Base-by-base conservation (phyloP, 2,113 vertebrate species). In the Nettapus auritus region DNA sequence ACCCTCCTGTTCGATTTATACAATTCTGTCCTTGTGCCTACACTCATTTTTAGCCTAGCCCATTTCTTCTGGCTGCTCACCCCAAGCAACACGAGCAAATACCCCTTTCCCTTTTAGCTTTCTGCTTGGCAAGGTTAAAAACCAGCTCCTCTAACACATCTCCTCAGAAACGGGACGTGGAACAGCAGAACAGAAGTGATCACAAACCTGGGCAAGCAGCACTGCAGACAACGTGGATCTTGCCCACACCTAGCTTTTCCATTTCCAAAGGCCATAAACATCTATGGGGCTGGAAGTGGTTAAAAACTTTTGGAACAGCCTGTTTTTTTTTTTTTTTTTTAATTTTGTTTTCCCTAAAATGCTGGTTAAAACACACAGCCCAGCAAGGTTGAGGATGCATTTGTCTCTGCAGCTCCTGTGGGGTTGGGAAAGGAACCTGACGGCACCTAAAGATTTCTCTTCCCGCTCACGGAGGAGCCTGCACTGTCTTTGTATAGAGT, bases 281-380 rank as follows among this genome's bases (percentile, higher is more conserved):
- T 33, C 26, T 57, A 69, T 6, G 21, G 31, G 12, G 21, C n/a
- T 60, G 21, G 77, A 82, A 74, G 9, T 26, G 15, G 9, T n/a
- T 48, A 9, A 62, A 82, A 93, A 36, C 14, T 36, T 68, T 19
- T 55, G n/a, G 14, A 83, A 68, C 2, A 73, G 25, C 36, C 3
- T 0, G 0, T 3, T 60, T 17, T 40, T 5, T 25, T 25, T 60
- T 53, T 11, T 42, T 69, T 25, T n/a, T n/a, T n/a, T n/a, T n/a
- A n/a, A n/a, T 25, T 60, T 53, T 11, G 38, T 69, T 25, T 73
- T 8, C 8, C 44, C 29, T 86, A 28, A 55, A 70, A 53, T 50
- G 13, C n/a, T 73, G 57, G 13, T 75, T 90, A 64, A 85, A 84
- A 25, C 28, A 79, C 28, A 62, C 19, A 82, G 70, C 57, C 28